Evolutionary conservation across 2,888 invertebrate species (phyloP).

Genomic region (Folsomia manolachei): DNA sequence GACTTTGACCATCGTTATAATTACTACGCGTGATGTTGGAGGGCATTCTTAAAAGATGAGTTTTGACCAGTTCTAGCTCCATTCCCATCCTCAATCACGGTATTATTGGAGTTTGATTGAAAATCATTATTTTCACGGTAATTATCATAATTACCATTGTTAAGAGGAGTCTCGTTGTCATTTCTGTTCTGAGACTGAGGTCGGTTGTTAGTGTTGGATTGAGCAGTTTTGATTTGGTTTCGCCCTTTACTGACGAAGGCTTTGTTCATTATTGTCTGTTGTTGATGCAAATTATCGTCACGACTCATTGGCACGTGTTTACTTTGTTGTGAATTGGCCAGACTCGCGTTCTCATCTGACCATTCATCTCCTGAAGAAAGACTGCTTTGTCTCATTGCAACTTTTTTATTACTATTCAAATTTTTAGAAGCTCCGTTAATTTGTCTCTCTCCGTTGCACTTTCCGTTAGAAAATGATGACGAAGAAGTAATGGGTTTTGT

Average conservation of each 20-base stretch:
- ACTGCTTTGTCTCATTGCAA: background rate
- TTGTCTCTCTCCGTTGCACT: background rate
- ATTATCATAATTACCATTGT: conserved; percentile 17
- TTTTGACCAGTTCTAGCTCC: background rate
- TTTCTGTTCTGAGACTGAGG: background rate
- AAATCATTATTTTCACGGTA: conserved; percentile 11
- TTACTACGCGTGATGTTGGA: no score
- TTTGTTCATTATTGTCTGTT: conserved; percentile 21
- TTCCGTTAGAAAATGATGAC: background rate
- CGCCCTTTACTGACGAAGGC: no score
- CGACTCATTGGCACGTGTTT: conserved; percentile 21
- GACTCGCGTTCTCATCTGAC: conserved; percentile 2
- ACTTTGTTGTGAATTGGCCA: no score
- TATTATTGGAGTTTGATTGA: background rate
- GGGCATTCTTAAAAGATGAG: background rate
- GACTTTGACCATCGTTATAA: background rate
- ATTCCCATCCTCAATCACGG: background rate
- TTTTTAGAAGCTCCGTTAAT: background rate
- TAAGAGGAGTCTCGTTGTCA: conserved; percentile 4
- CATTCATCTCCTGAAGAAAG: conserved; percentile 11
- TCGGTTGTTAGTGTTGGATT: background rate
- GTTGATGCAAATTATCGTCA: conserved; percentile 19
- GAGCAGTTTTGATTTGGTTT: background rate
- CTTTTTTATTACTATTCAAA: background rate
- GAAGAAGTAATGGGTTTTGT: background rate